Base-by-base conservation (phyloP, 2,888 invertebrate genomes). In the Teleiodes luculella region DNA sequence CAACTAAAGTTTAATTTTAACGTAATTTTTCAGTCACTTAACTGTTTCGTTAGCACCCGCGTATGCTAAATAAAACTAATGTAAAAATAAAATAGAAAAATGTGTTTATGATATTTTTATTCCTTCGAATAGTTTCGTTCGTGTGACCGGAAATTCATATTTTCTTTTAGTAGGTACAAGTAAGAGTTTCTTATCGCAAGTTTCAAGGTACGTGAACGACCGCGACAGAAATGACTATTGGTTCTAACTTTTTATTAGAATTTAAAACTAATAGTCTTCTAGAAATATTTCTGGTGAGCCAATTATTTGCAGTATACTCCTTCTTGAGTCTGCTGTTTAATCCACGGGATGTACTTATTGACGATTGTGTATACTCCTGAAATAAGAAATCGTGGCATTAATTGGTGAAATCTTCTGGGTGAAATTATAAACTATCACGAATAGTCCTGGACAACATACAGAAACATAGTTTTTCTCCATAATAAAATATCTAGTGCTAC, bases 291-390 rank as follows among this genome's bases (percentile, higher is more conserved):
- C 3, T 46, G 11, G 7, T 30, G 3, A 31, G 4, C 6, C 31
- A 4, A 46, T 7, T 46, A 30, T n/a, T 47, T 58, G 68, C 91
- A 91, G 67, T 81, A 89, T 20, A 60, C 65, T 52, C 86, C 90
- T 14, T 78, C 78, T 55, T 62, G 52, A 14, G 86, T 86, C 60
- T 88, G 74, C 56, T 82, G 65, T 60, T 78, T 78, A 39, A 92
- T 91, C 92, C 92, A 92, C 4, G 73, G 63, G 35, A 86, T 64
- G 65, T 89, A 92, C 63, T 91, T 84, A 3, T 88, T 73, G 1
- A 92, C 91, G 41, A 91, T 84, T 0, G 92, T 92, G 65, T 92
- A 93, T 35, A 93, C 88, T 54, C 92, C 92, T 77, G 51, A 51
- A 51, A 51, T n/a, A n/a, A 18, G 16, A 61, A 67, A 78, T 59